Evolutionary conservation across 2,113 vertebrate species (phyloP).

Genomic region (Formicarius rufipectus): DNA sequence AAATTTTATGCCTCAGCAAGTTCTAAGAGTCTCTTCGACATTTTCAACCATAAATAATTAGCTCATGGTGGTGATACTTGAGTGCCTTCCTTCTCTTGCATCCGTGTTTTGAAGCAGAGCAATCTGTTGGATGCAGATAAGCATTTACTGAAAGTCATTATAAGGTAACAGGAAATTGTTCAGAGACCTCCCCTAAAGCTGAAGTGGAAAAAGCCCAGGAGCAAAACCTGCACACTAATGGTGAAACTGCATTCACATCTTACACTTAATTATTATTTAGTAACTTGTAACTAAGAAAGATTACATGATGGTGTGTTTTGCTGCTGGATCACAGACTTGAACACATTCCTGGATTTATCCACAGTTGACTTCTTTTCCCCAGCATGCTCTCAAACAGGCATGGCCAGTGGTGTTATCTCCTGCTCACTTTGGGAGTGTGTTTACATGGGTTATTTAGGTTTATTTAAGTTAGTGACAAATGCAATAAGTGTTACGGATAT

Average conservation of each 20-base stretch:
- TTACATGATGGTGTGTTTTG: background rate
- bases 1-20: constrained; percentile 52
- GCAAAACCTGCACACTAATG: background rate
- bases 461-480: background rate
- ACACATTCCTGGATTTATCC: too few relatives aligned
- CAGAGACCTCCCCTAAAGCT: background rate
- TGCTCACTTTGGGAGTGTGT: background rate
- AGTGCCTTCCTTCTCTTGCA: background rate
- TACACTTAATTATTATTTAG: constrained; percentile 16
- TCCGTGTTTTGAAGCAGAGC: background rate
- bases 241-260: background rate
- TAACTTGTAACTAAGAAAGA: constrained; percentile 14
- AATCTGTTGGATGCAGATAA: constrained; percentile 62
- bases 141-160: constrained; percentile 28
- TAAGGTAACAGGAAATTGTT: constrained; percentile 34
- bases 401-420: background rate
- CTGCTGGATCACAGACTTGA: background rate
- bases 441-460: background rate
- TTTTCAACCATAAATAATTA: constrained; percentile 49
- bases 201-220: background rate
- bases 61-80: background rate
- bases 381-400: background rate
- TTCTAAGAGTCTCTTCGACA: constrained; percentile 6
- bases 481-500: background rate
- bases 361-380: too few relatives aligned